phyloP scores from a whole-genome alignment of 2,888 invertebrate species.

The Lucinisca nassula region DNA sequence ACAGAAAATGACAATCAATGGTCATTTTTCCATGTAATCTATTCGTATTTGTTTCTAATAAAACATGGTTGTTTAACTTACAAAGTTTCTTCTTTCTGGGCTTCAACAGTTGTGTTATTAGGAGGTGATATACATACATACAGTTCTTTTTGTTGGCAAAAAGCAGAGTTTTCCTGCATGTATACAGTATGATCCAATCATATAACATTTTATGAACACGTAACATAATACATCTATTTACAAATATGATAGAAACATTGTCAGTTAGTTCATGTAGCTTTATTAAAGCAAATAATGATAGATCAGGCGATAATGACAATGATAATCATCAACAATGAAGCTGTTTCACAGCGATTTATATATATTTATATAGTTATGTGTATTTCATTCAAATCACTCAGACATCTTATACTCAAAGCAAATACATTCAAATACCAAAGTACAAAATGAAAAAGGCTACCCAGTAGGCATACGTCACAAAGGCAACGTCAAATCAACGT shows the following conservation, averaged over 20 bases:
- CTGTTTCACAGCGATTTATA: neutral
- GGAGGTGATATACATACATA: neutral
- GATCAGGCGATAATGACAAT: neutral
- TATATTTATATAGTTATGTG: neutral
- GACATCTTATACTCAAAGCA: neutral
- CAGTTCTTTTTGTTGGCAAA: too few relatives aligned
- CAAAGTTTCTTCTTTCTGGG: too few relatives aligned
- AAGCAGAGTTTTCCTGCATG: too few relatives aligned
- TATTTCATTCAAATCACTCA: neutral
- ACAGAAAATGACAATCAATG: too few relatives aligned
- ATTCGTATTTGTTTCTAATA: too few relatives aligned
- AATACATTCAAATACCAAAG: neutral
- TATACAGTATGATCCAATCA: neutral
- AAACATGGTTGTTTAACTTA: too few relatives aligned
- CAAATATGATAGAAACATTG: neutral
- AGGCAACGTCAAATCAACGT: neutral
- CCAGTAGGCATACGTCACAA: neutral
- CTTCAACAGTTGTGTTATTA: neutral
- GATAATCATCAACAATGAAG: neutral
- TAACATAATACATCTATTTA: neutral
- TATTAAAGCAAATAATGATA: neutral
- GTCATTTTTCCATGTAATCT: too few relatives aligned
- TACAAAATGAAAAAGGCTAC: neutral
- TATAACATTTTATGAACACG: neutral
- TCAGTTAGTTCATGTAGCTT: neutral